Evolutionary conservation across 2,888 invertebrate species (phyloP), one percentile per base, ranked within the genome.

Genomic region (Endomychus coccineus): DNA sequence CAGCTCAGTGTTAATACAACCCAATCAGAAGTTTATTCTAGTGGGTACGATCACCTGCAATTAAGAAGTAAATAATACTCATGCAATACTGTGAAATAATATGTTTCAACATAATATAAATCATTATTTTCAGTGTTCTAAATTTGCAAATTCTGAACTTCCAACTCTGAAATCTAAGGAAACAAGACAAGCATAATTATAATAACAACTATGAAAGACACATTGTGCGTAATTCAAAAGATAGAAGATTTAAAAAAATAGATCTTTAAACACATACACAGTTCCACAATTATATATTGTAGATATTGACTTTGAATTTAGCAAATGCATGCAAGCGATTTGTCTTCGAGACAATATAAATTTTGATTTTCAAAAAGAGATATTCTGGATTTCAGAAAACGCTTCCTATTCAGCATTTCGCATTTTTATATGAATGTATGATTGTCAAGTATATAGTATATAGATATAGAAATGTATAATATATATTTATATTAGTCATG

Each of bases 281-380:
- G 67, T 68, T 58, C 63, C 56, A 58, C 52, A 51, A 48, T 48
- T 50, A 44, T 52, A 47, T 49, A 47, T 54, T 61, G 61, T 65
- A 67, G 62, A 75, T 76, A 75, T 75, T 75, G 75, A 76, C 76
- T 75, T 75, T 71, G 68, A 62, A 74, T 76, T 77, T 77, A 75
- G 76, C 76, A 75, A 61, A 64, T 63, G 56, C 58, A 56, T 59
- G 57, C 58, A 61, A 56, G 61, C 59, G 58, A 58, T 58, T 58
- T 62, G 58, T 58, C 54, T 35, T 41, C 47, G 49, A 47, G 48
- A 43, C 49, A 48, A 44, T 45, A 49, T 45, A 49, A 45, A n/a
- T n/a, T n/a, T n/a, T n/a, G 48, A 48, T 51, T 49, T 49, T 43
- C 42, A 40, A 46, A 43, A n/a, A 43, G 46, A 45, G 45, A 54